Evolutionary conservation across 1,140 invertebrate species (phyloP).

Genomic region (Doryteuthis pealeii): DNA sequence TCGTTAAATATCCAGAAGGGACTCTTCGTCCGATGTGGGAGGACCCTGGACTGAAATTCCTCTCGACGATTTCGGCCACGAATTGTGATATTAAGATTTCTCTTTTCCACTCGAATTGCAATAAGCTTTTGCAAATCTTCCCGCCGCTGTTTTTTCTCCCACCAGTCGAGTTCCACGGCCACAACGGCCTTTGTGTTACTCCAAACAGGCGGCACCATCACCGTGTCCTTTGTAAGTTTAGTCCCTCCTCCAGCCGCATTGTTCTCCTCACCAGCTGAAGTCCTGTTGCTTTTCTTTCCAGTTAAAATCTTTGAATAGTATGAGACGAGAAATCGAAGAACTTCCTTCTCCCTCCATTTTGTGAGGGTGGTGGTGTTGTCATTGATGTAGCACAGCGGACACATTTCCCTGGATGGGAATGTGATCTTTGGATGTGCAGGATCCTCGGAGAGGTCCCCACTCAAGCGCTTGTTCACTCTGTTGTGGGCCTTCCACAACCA

Average conservation of each 20-base stretch:
- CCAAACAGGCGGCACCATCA: background rate
- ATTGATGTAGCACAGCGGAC: conserved; percentile 69
- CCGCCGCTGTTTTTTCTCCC: conserved; percentile 43
- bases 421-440: conserved; percentile 85
- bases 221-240: background rate
- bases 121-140: conserved; percentile 43
- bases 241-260: background rate
- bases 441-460: conserved; percentile 87
- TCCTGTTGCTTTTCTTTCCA: background rate
- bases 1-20: conserved; percentile 44
- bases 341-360: conserved; percentile 72
- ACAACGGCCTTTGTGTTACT: background rate
- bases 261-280: background rate
- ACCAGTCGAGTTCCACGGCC: conserved; percentile 44
- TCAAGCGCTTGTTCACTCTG: conserved; percentile 78
- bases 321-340: conserved; percentile 74
- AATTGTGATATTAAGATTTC: background rate
- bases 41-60: background rate
- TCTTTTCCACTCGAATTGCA: conserved; percentile 21
- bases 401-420: conserved; percentile 76
- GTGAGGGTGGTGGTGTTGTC: conserved; percentile 47
- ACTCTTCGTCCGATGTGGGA: background rate
- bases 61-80: background rate
- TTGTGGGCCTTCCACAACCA: conserved; percentile 97
- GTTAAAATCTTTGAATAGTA: conserved; percentile 66